These are phyloP conservation scores for Botia kubotai DNA, from an alignment of 2,797 vertebrate species.

Conservation along the genomic window DNA sequence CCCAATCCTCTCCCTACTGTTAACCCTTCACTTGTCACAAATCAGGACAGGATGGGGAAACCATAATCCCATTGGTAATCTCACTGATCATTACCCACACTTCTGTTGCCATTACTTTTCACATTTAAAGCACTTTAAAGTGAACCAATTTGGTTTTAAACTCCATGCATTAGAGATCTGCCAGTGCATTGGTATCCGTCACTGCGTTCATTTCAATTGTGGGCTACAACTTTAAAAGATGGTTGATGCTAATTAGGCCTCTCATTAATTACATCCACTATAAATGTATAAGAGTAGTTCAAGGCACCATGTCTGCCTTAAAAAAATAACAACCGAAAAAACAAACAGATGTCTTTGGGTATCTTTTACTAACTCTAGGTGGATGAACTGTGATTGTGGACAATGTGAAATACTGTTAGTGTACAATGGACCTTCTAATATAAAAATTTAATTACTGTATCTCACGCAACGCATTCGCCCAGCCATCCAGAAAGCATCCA, in stretches of 20 bases:
- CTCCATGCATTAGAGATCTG: not conserved
- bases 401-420: constrained; percentile 51
- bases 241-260: constrained; percentile 14
- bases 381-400: constrained; percentile 29
- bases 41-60: not conserved
- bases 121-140: not conserved
- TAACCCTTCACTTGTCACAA: constrained; percentile 1
- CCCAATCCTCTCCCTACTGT: not conserved
- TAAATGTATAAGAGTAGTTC: constrained; percentile 6
- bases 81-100: not conserved
- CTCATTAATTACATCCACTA: constrained; percentile 16
- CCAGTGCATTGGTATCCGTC: not conserved
- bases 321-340: not conserved
- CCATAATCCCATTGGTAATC: constrained; percentile 11
- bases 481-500: constrained; percentile 57
- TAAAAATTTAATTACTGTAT: constrained; percentile 48
- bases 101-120: constrained; percentile 1
- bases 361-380: constrained; percentile 22
- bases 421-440: constrained; percentile 55
- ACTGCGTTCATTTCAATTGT: not conserved
- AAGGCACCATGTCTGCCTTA: constrained; percentile 33
- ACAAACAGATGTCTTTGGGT: not conserved
- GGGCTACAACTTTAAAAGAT: not conserved
- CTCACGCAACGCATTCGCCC: constrained; percentile 43
- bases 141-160: not conserved